Evolutionary conservation across 2,888 invertebrate species (phyloP).

Genomic region (Folsomia candida): DNA sequence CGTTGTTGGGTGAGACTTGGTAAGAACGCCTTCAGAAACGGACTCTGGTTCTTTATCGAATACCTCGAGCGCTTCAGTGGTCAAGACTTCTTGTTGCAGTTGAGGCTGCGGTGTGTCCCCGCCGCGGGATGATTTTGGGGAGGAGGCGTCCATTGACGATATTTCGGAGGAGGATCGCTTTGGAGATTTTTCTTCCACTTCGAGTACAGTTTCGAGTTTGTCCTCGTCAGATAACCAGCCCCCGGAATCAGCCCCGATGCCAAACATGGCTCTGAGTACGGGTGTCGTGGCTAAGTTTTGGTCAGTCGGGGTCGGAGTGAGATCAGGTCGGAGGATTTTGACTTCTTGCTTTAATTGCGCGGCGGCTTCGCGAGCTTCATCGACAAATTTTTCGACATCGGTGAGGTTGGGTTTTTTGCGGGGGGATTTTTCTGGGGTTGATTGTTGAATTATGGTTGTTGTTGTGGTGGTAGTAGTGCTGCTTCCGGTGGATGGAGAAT

Average conservation of each 20-base stretch:
- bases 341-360: slow-evolving; percentile 48
- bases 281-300: slow-evolving; percentile 46
- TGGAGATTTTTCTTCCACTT: slow-evolving; percentile 28
- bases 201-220: slow-evolving; percentile 47
- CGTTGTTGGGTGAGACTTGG: neutral
- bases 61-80: slow-evolving; percentile 34
- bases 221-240: slow-evolving; percentile 44
- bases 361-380: slow-evolving; percentile 60
- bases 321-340: slow-evolving; percentile 48
- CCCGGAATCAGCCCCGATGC: slow-evolving; percentile 31
- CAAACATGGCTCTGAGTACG: slow-evolving; percentile 48
- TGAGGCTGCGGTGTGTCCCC: neutral
- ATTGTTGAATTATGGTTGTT: neutral
- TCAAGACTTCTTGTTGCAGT: slow-evolving; percentile 29
- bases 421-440: slow-evolving; percentile 34
- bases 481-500: neutral
- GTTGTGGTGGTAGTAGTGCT: neutral
- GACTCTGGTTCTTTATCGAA: slow-evolving; percentile 15
- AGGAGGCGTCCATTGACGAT: neutral
- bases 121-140: neutral
- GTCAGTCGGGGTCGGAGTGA: slow-evolving; percentile 50
- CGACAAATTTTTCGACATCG: slow-evolving; percentile 58
- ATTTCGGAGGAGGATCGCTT: slow-evolving; percentile 37
- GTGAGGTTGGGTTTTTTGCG: slow-evolving; percentile 56
- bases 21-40: slow-evolving; percentile 5